Percentiles rank a stretch among this genome's conserved stretches.
phyloP scores from a whole-genome alignment of 2,797 vertebrate genomes.

The Sphenodon punctatus region DNA sequence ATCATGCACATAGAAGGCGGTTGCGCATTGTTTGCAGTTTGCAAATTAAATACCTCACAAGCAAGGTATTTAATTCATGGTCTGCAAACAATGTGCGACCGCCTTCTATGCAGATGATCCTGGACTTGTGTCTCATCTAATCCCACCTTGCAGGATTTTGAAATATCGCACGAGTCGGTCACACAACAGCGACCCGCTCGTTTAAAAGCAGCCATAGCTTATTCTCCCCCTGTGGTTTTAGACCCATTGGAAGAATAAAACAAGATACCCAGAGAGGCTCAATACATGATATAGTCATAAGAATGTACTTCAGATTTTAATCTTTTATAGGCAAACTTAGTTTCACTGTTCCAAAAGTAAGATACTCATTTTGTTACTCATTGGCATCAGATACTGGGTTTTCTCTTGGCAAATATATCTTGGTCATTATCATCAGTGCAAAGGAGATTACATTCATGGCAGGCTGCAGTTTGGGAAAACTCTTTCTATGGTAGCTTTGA shows the following conservation, averaged over 20 bases:
- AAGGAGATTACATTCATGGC: not conserved
- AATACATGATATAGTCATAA: not conserved
- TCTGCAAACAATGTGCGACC: too few relatives aligned
- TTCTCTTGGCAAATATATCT: not conserved
- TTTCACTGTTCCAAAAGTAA: not conserved
- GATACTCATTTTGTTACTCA: not conserved
- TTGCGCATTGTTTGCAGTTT: too few relatives aligned
- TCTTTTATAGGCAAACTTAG: not conserved
- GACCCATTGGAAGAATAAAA: not conserved
- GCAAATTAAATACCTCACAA: too few relatives aligned
- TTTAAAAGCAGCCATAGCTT: too few relatives aligned
- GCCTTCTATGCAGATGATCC: too few relatives aligned
- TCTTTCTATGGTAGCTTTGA: not conserved
- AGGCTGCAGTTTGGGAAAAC: not conserved
- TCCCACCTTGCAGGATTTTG: too few relatives aligned
- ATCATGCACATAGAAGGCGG: too few relatives aligned
- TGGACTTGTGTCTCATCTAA: too few relatives aligned
- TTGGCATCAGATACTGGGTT: not conserved
- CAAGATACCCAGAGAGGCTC: not conserved
- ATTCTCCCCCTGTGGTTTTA: accelerated
- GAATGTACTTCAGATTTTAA: not conserved
- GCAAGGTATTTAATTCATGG: too few relatives aligned
- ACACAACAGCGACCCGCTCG: too few relatives aligned
- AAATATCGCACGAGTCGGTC: too few relatives aligned
- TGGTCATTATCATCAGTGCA: not conserved